Evolutionary conservation across 2,797 vertebrate genomes (phyloP), one percentile per base, ranked within the genome.

Genomic region (Microtus californicus): DNA sequence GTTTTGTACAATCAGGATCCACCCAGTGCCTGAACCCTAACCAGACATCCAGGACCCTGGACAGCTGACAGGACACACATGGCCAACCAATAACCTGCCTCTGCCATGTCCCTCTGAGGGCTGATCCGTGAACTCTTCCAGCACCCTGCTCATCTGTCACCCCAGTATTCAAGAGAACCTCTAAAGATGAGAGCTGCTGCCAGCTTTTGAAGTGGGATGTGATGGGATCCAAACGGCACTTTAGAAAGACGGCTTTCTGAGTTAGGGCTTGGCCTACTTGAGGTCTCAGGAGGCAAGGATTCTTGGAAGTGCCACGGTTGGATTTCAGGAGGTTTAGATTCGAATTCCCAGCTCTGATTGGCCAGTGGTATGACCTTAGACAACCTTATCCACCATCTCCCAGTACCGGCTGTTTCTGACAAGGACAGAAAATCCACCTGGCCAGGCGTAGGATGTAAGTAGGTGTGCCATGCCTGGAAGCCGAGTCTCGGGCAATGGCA

Each of bases 141-240:
- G 69, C 8, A 2, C 88, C 76, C 81, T 10, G 43, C 85, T 31
- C 88, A 14, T 54, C 65, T 11, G 73, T 86, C 94, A 93, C 48
- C 23, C 2, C 88, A 65, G 86, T 34, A 63, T 15, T 87, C 90
- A 40, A 34, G n/a, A 37, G 56, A 77, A 25, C 34, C 0, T 1
- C 83, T 59, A 19, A 61, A 77, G 25, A 40, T 19, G 17, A 83
- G 14, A 43, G 77, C 34, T 1, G 0, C 40, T 2, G 92, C 90
- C 96, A 93, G 88, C 45, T 21, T 7, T 6, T 0, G 73, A 94
- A 65, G 96, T 90, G 97, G 85, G 67, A 74, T 0, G 45, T 86
- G 92, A 96, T 0, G 8, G 37, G 73, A 17, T 13, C 76, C 80
- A 13, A n/a, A 67, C 4, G 1, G 85, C 0, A 0, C 29, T 80